Evolutionary conservation across 1,140 invertebrate species (phyloP).

Genomic region (Antheraea pernyi): DNA sequence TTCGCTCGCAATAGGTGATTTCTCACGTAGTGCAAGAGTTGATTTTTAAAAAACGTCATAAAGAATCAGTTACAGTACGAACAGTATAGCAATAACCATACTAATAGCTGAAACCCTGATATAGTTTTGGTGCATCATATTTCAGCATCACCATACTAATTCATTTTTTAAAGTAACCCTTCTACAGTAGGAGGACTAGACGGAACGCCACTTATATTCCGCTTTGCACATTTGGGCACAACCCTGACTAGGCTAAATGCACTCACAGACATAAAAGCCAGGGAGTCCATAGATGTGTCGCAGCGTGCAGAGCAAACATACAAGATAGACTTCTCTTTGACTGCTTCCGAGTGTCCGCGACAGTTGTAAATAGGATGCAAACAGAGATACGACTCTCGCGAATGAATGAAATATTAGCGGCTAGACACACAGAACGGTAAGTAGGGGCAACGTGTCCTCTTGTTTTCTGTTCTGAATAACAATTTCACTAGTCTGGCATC

Average conservation of each 20-base stretch:
- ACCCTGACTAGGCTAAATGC: not conserved
- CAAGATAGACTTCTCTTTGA: slow-evolving; percentile 72
- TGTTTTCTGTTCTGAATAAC: not conserved
- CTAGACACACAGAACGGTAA: not conserved
- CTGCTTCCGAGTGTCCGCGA: slow-evolving; percentile 61
- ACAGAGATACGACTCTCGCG: slow-evolving; percentile 55
- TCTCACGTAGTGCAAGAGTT: too few relatives aligned
- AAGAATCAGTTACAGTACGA: too few relatives aligned
- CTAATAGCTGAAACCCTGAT: too few relatives aligned
- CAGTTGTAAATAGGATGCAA: slow-evolving; percentile 72
- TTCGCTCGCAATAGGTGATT: too few relatives aligned
- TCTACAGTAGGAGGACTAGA: too few relatives aligned
- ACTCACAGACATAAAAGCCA: not conserved
- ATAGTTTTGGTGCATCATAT: too few relatives aligned
- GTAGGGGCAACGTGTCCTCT: not conserved
- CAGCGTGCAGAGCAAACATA: slow-evolving; percentile 41
- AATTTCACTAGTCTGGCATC: not conserved
- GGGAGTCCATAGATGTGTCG: not conserved
- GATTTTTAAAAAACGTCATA: too few relatives aligned
- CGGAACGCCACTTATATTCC: too few relatives aligned
- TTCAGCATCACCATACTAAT: too few relatives aligned
- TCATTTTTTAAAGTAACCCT: too few relatives aligned
- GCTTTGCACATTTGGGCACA: too few relatives aligned
- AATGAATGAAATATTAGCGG: slow-evolving; percentile 65
- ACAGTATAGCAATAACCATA: too few relatives aligned